Base-by-base conservation (phyloP, 1,140 invertebrate species). In the Ostrea edulis region DNA sequence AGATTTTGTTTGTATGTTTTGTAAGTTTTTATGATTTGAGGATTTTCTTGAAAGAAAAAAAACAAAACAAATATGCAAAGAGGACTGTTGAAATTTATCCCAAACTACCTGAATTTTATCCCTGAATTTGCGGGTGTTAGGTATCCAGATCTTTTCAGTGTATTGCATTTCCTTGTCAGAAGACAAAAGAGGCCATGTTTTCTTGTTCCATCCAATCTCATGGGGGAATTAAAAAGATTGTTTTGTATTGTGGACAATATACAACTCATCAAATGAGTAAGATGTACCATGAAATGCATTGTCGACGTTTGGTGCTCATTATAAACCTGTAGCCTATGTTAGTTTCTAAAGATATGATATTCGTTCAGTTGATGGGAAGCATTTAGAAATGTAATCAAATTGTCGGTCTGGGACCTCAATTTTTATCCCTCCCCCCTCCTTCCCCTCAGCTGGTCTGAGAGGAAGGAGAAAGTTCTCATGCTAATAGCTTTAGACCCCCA, bases 81-180 rank as follows among this genome's bases (percentile, higher is more conserved):
- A 58, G 14, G 55, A 17, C 4, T 58, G 55, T 58, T 14, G 14
- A 58, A 58, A 0, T 58, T 3, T 58, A 44, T 44, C 35, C 55
- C 12, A 58, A 58, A 20, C 3, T 17, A 58, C 14, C 0, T 20
- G 55, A n/a, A n/a, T n/a, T n/a, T n/a, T n/a, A n/a, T n/a, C n/a
- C 14, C 0, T 20, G 55, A 5, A 58, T 58, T 58, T 58, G 55
- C 55, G 17, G 55, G 55, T 58, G 55, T 58, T 20, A 58, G 20
- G 17, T 58, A 71, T 12, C 22, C 7, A 71, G 68, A 71, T 29
- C 22, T 29, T 71, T 71, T 71, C 22, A 29, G 9, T 9, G 25
- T 71, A 71, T 71, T 35, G 68, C 22, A 71, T 71, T 71, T 71
- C 68, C 22, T 71, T 25, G n/a, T 35, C 22, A 71, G 22, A 71